Percentiles rank a stretch among this genome's conserved stretches.
phyloP scores from a whole-genome alignment of 2,113 vertebrate genomes.

The Passer domesticus region DNA sequence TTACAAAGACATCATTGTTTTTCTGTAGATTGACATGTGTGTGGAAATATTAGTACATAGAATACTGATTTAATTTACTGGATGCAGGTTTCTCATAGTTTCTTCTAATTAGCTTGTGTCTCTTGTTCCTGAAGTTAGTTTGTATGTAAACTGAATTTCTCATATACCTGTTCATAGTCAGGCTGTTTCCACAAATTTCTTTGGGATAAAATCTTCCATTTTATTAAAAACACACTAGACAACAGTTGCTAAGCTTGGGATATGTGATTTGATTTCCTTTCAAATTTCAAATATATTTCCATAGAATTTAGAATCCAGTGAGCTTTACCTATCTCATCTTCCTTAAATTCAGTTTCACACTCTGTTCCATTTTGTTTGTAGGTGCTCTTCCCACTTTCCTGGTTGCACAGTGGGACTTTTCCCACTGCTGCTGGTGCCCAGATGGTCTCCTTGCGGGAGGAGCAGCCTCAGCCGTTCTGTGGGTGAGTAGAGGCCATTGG shows the following conservation, averaged over 20 bases:
- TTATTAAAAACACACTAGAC: neutral
- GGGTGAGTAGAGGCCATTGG: conserved; percentile 65
- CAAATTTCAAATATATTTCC: neutral
- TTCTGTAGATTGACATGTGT: neutral
- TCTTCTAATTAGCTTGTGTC: neutral
- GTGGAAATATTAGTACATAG: neutral
- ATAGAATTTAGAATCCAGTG: neutral
- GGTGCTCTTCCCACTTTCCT: conserved; percentile 32
- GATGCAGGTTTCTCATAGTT: neutral
- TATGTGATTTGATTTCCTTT: neutral
- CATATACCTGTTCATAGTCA: neutral
- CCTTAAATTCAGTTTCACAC: conserved; percentile 25
- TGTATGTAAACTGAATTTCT: neutral
- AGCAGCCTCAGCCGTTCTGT: conserved; percentile 20
- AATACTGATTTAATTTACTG: neutral
- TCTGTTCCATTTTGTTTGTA: conserved; percentile 47
- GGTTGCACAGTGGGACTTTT: conserved; percentile 56
- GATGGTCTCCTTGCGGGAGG: conserved; percentile 26
- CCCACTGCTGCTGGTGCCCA: conserved; percentile 51
- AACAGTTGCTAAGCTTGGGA: neutral
- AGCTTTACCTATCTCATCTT: neutral
- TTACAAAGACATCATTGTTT: neutral
- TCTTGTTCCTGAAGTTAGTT: neutral
- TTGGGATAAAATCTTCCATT: neutral
- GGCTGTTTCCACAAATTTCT: neutral